Base-by-base conservation (phyloP, 2,797 vertebrate genomes). In the Bradypodion pumilum region DNA sequence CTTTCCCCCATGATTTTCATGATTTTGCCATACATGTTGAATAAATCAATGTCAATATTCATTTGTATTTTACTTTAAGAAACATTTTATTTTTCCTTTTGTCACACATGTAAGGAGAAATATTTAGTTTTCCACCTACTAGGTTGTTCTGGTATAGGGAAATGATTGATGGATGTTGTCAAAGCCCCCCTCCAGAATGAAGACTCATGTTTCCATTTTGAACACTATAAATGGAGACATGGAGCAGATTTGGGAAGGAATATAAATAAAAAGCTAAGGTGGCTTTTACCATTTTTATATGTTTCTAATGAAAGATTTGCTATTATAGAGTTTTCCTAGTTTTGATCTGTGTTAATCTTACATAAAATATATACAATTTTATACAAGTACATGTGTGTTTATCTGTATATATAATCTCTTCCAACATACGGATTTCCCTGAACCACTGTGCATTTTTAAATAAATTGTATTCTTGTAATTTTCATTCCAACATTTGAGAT, bases 121-220 rank as follows among this genome's bases (percentile, higher is more conserved):
- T 88, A 73, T 86, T 90, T 88, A 86, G 81, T 77, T 88, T 91
- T 92, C 83, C 84, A 85, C 85, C 87, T 85, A 83, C 81, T 86
- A 92, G 89, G 88, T 66, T 72, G 70, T 82, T 74, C 59, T 78
- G 60, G 46, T 21, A 0, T 46, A 85, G 12, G 79, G 86, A 73
- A 89, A 84, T 85, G 88, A 89, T 92, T 87, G 90, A 87, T 92
- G 88, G 60, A 89, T 84, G 81, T 91, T 91, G 86, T 90, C 89
- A 59, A 76, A 74, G 80, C 89, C 81, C 87, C 86, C 72, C 74
- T 89, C 83, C 80, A 85, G 84, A 90, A 89, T 23, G 37, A 49
- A 74, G 37, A 59, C 49, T 65, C 40, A n/a, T 76, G 25, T 40
- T 89, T 84, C 81, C 73, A 82, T 88, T 83, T 79, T 87, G 89